A percentile compares a stretch with the other conserved stretches of the same genome.
Evolutionary conservation across 2,797 vertebrate species (phyloP).

Genomic region (Neoniphon sammara): DNA sequence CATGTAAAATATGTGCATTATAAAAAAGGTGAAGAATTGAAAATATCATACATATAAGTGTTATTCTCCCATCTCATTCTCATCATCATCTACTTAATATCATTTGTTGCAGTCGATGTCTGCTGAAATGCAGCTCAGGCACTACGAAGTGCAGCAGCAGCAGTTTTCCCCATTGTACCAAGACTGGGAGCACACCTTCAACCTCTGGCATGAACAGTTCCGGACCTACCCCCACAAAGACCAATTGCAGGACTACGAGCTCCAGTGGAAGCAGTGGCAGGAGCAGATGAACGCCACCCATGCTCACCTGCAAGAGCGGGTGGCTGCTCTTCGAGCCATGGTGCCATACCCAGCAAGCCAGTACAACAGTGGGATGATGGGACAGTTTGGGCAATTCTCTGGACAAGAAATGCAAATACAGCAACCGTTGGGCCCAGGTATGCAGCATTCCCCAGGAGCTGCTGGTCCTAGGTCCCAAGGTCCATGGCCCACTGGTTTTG

Average conservation of each 20-base stretch:
- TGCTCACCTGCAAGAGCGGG: constrained; percentile 90
- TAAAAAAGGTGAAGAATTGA: no score
- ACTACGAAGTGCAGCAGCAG: constrained; percentile 93
- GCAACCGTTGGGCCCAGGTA: constrained; percentile 58
- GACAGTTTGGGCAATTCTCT: constrained; percentile 84
- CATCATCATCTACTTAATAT: constrained; percentile 7
- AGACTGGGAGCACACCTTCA: constrained; percentile 92
- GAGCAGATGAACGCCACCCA: constrained; percentile 96
- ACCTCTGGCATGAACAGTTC: constrained; percentile 94
- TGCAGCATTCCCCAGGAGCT: constrained; percentile 62
- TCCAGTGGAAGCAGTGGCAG: constrained; percentile 98
- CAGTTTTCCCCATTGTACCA: constrained; percentile 91
- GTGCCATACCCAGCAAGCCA: constrained; percentile 83
- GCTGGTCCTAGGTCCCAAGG: constrained; percentile 54
- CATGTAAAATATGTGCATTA: no score
- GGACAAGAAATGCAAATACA: constrained; percentile 80
- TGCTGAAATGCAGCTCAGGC: constrained; percentile 90
- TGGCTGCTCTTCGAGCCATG: constrained; percentile 88
- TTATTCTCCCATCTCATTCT: no score
- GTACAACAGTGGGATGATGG: constrained; percentile 78
- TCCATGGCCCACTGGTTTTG: constrained; percentile 63
- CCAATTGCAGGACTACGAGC: constrained; percentile 94
- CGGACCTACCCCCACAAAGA: constrained; percentile 96
- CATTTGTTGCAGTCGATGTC: constrained; percentile 87
- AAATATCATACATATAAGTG: no score